Evolutionary conservation across 2,888 invertebrate species (phyloP).

Genomic region (Tachystola acroxantha): DNA sequence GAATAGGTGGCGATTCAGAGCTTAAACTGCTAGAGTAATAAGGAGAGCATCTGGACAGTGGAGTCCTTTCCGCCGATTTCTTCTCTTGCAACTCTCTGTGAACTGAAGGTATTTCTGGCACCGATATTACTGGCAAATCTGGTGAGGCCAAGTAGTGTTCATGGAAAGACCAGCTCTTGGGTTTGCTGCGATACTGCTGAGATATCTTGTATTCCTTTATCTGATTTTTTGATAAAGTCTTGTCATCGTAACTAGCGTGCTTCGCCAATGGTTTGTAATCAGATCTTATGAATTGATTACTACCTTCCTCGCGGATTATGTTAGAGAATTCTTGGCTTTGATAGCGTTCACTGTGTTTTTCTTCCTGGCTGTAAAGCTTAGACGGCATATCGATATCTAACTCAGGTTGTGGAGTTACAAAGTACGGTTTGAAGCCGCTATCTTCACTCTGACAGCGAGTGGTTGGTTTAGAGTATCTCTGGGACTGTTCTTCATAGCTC

Average conservation of each 20-base stretch:
- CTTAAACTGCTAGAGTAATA: slow-evolving; percentile 87
- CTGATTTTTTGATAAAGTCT: slow-evolving; percentile 80
- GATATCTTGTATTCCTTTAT: slow-evolving; percentile 80
- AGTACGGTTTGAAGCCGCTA: slow-evolving; percentile 62
- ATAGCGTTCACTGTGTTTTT: slow-evolving; percentile 80
- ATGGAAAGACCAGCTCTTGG: slow-evolving; percentile 81
- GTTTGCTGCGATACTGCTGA: slow-evolving; percentile 74
- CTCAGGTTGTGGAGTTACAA: slow-evolving; percentile 65
- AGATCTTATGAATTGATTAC: slow-evolving; percentile 63
- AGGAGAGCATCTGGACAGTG: slow-evolving; percentile 83
- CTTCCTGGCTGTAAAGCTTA: slow-evolving; percentile 79
- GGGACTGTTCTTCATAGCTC: slow-evolving; percentile 66
- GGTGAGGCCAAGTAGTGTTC: slow-evolving; percentile 79
- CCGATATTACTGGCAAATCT: slow-evolving; percentile 72
- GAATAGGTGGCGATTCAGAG: slow-evolving; percentile 85
- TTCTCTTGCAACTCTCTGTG: slow-evolving; percentile 67
- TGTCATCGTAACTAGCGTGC: slow-evolving; percentile 82
- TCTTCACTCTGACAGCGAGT: slow-evolving; percentile 81
- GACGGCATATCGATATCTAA: slow-evolving; percentile 77
- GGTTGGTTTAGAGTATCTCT: slow-evolving; percentile 68
- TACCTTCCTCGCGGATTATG: slow-evolving; percentile 56
- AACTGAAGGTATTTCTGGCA: slow-evolving; percentile 71
- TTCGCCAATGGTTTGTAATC: slow-evolving; percentile 80
- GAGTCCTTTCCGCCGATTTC: slow-evolving; percentile 60
- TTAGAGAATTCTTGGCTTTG: slow-evolving; percentile 81